Evolutionary conservation across 2,888 invertebrate genomes (phyloP).

Genomic region (Homarus gammarus): DNA sequence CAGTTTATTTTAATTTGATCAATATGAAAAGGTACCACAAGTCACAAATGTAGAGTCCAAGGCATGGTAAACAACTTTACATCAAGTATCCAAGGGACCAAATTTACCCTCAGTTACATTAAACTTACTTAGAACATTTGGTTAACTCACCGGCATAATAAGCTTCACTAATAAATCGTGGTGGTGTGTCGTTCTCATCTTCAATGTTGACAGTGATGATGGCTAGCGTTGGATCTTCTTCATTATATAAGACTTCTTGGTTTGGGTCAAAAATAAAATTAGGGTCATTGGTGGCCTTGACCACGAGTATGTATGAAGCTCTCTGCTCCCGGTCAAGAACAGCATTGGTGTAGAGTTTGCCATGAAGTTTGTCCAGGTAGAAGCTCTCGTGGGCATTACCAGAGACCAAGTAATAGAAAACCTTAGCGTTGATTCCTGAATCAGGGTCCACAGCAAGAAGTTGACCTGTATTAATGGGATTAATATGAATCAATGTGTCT

Average conservation of each 20-base stretch:
- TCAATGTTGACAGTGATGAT: constrained; percentile 86
- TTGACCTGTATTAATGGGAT: constrained; percentile 81
- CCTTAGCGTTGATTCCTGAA: constrained; percentile 88
- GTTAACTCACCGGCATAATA: constrained; percentile 84
- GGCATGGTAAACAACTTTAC: neutral
- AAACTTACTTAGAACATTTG: no score
- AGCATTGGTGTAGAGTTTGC: constrained; percentile 88
- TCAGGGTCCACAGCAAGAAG: constrained; percentile 88
- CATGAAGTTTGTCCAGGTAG: constrained; percentile 88
- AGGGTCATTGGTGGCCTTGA: constrained; percentile 74
- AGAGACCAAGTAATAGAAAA: constrained; percentile 89
- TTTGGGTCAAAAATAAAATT: constrained; percentile 55
- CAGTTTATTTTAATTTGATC: no score
- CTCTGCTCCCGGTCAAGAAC: constrained; percentile 84
- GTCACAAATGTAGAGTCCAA: neutral
- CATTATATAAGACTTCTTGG: constrained; percentile 79
- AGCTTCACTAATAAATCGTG: constrained; percentile 84
- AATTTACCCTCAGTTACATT: no score
- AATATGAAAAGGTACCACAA: neutral
- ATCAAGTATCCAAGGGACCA: neutral
- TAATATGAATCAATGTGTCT: no score
- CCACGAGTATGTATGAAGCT: constrained; percentile 61
- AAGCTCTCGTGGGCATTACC: constrained; percentile 88
- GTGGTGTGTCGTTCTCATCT: constrained; percentile 92
- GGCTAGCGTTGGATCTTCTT: constrained; percentile 85